Percentiles rank a stretch among this genome's conserved stretches.
These are phyloP conservation scores for Scaptomyza parva DNA, from an alignment of 2,888 invertebrate genomes.

Conservation along the genomic window DNA sequence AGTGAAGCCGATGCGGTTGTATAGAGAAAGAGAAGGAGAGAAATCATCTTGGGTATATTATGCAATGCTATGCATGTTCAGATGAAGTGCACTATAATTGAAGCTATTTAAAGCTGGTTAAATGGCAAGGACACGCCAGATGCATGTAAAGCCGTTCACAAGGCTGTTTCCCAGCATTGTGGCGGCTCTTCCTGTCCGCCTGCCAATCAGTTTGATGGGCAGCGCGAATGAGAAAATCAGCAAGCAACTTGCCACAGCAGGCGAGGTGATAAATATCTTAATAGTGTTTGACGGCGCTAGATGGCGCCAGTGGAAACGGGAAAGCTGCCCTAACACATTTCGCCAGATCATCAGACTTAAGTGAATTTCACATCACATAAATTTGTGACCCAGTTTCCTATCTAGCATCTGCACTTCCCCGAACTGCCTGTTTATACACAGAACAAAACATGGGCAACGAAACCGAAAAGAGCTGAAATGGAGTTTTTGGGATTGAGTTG, in stretches of 20 bases:
- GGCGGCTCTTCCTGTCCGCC: conserved; percentile 25
- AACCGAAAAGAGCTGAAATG: conserved; percentile 14
- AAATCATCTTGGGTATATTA: conserved; percentile 54
- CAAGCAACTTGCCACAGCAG: not conserved
- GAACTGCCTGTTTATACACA: conserved; percentile 24
- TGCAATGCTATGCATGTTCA: conserved; percentile 56
- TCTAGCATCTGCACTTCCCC: conserved; percentile 40
- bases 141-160: conserved; percentile 24
- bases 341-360: conserved; percentile 72
- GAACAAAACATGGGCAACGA: conserved; percentile 21
- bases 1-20: conserved; percentile 30
- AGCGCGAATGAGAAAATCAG: conserved; percentile 21
- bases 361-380: conserved; percentile 51
- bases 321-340: conserved; percentile 31
- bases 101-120: conserved; percentile 72
- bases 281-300: conserved; percentile 46
- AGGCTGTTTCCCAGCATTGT: conserved; percentile 32
- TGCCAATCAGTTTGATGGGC: conserved; percentile 47
- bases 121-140: conserved; percentile 63
- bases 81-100: conserved; percentile 58
- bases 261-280: conserved; percentile 30
- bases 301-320: conserved; percentile 47
- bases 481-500: conserved; percentile 8
- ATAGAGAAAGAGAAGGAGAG: conserved; percentile 21
- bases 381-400: conserved; percentile 69